Evolutionary conservation across 2,888 invertebrate species (phyloP), one percentile per base, ranked within the genome.

Genomic region (Agonopterix arenella): DNA sequence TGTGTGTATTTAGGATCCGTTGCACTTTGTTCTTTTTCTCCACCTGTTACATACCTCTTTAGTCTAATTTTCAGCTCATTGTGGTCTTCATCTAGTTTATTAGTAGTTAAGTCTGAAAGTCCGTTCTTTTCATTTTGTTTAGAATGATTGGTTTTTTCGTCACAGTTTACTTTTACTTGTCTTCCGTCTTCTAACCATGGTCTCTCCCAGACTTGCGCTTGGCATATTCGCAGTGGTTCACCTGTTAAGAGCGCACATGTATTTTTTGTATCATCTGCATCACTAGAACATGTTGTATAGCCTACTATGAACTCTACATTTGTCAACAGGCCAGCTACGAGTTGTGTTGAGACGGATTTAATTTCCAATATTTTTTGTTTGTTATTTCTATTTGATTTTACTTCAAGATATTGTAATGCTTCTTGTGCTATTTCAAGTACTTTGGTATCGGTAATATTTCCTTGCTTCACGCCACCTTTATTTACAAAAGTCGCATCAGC

Each of bases 271-370:
- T 60, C 61, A 38, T 64, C 60, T 37, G 62, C 64, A 57, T 72
- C 70, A 59, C 85, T 90, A 8, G 73, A 64, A 58, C 93, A 92
- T 50, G 83, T 80, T 2, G 91, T 91, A 43, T 88, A 83, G 10
- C 91, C 91, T 8, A 93, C 75, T 58, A 90, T 81, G 47, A 91
- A 90, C 57, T 90, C 88, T 44, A 94, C 90, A 64, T 86, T 90
- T 36, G 91, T 92, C 47, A 90, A 63, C 36, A 75, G 61, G 11
- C 93, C 93, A 46, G 90, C 76, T 4, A 92, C 90, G 9, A 91
- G 68, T 73, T 92, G 89, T 16, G 71, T 70, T 0, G 83, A 72
- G 9, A 90, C 89, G 1, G 84, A 80, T 47, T 76, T 72, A 5
- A 92, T 66, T 49, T 81, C 66, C 0, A 83, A 65, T 11, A 90